Evolutionary conservation across 1,140 invertebrate genomes (phyloP).

Genomic region (Scaptomyza pallida): DNA sequence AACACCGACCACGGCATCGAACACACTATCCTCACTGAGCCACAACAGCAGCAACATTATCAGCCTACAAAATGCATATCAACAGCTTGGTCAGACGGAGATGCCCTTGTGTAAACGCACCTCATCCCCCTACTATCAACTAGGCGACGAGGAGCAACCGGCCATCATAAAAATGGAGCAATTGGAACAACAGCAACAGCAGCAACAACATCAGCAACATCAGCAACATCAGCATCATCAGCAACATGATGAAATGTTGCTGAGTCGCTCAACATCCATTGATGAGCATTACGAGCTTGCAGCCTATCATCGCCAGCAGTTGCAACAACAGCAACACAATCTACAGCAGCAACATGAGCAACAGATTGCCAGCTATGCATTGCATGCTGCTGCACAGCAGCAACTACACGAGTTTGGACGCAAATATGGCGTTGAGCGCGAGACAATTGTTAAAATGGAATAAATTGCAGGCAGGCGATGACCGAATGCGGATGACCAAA

Average conservation of each 20-base stretch:
- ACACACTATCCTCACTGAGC: slow-evolving; percentile 71
- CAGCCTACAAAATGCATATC: slow-evolving; percentile 68
- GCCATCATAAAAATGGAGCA: slow-evolving; percentile 62
- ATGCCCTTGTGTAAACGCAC: slow-evolving; percentile 60
- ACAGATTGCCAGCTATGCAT: slow-evolving; percentile 61
- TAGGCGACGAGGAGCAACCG: slow-evolving; percentile 48
- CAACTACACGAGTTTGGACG: slow-evolving; percentile 70
- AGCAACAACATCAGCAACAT: slow-evolving; percentile 36
- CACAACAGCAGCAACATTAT: slow-evolving; percentile 63
- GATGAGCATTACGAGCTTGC: slow-evolving; percentile 70
- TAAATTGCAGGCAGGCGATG: slow-evolving; percentile 30
- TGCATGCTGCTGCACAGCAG: slow-evolving; percentile 62
- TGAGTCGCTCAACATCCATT: slow-evolving; percentile 60
- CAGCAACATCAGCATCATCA: slow-evolving; percentile 53
- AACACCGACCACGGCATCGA: slow-evolving; percentile 75
- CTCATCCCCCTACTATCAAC: slow-evolving; percentile 59
- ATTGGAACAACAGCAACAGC: slow-evolving; percentile 50
- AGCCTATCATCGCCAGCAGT: slow-evolving; percentile 62
- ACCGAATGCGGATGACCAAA: slow-evolving; percentile 55
- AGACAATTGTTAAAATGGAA: slow-evolving; percentile 80
- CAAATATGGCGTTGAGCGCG: slow-evolving; percentile 70
- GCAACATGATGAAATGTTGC: slow-evolving; percentile 61
- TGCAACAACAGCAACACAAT: slow-evolving; percentile 54
- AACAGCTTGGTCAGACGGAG: slow-evolving; percentile 58
- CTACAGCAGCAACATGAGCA: slow-evolving; percentile 65